These are phyloP conservation scores for Hormaphis cornu DNA, from an alignment of 1,140 invertebrate genomes.

Conservation along the genomic window DNA sequence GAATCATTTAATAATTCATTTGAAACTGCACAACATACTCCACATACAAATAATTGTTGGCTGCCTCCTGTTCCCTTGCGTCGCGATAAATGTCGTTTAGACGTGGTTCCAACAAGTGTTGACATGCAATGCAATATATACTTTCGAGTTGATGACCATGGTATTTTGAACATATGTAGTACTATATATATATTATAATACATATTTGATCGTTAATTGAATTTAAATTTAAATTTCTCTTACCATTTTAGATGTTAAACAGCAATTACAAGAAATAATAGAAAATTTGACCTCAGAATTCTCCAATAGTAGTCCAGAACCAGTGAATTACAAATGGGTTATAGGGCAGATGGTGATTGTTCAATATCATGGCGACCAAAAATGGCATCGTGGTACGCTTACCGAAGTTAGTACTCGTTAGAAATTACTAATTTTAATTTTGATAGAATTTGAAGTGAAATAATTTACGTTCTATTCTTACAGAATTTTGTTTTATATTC, in stretches of 20 bases:
- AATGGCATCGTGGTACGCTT: slow-evolving; percentile 48
- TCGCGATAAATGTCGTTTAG: not conserved
- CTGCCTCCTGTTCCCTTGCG: not conserved
- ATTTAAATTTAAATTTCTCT: not conserved
- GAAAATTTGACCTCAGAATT: not conserved
- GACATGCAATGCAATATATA: not conserved
- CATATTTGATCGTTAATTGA: not conserved
- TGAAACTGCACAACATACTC: not conserved
- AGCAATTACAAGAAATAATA: not conserved
- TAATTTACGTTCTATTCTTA: too few species aligned
- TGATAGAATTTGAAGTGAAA: too few species aligned
- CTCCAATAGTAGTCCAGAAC: slow-evolving; percentile 40
- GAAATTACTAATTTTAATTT: not conserved
- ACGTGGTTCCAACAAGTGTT: not conserved
- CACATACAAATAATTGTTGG: not conserved
- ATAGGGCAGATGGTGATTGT: slow-evolving; percentile 55
- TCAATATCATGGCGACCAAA: slow-evolving; percentile 50
- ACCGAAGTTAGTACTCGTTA: slow-evolving; percentile 35
- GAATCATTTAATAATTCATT: not conserved
- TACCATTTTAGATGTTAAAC: not conserved
- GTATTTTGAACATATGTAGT: not conserved
- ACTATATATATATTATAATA: not conserved
- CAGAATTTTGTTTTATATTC: too few species aligned
- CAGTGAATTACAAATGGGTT: slow-evolving; percentile 45
- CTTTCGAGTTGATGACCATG: not conserved